phyloP scores from a whole-genome alignment of 2,113 vertebrate genomes.

The Ictidomys tridecemlineatus region DNA sequence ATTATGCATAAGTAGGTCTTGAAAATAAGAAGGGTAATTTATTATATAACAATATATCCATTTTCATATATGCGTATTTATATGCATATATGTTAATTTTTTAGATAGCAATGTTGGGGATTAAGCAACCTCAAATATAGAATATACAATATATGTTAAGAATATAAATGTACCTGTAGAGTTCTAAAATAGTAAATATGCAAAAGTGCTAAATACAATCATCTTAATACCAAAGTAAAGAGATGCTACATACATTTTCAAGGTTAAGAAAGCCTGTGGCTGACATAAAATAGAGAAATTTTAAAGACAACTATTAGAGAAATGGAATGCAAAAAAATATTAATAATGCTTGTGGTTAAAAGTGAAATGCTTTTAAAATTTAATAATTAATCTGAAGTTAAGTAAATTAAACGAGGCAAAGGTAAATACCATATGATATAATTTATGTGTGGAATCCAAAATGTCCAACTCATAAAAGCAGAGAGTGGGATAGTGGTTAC shows the following conservation, averaged over 20 bases:
- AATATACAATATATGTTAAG: background rate
- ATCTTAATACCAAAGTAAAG: background rate
- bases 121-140: background rate
- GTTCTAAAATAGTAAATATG: background rate
- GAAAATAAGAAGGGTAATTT: slow-evolving; percentile 51
- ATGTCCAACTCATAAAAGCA: background rate
- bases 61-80: background rate
- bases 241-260: background rate
- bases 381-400: background rate
- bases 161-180: background rate
- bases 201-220: background rate
- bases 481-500: background rate
- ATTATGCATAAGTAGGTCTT: slow-evolving; percentile 35
- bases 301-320: background rate
- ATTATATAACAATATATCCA: slow-evolving; percentile 16
- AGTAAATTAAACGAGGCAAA: background rate
- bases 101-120: background rate
- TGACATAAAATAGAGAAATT: background rate
- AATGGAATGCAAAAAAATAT: background rate
- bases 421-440: too few species aligned
- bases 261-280: background rate
- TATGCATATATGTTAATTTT: background rate
- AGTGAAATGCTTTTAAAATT: background rate
- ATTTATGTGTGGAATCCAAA: background rate
- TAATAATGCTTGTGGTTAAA: background rate